These are phyloP conservation scores for Panthera leo DNA, from an alignment of 2,113 vertebrate species.

Conservation along the genomic window DNA sequence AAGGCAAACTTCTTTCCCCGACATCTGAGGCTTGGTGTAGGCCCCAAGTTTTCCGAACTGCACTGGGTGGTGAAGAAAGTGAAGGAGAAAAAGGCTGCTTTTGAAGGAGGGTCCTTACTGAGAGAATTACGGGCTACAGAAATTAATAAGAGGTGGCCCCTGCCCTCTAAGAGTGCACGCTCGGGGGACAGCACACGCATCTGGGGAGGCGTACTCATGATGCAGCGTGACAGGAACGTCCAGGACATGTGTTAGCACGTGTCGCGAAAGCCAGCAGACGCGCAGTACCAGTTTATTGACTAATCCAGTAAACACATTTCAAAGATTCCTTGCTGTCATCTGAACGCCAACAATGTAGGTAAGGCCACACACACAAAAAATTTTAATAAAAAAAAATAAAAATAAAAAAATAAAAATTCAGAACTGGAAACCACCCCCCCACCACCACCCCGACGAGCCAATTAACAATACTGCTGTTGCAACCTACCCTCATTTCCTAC, in stretches of 20 bases:
- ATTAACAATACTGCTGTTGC: neutral
- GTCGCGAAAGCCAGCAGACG: neutral
- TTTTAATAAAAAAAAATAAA: neutral
- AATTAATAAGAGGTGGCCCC: slow-evolving; percentile 1
- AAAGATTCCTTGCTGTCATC: neutral
- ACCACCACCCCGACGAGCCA: neutral
- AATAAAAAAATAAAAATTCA: neutral
- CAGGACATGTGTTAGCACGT: neutral
- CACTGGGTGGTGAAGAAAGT: slow-evolving; percentile 41
- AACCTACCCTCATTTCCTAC: neutral
- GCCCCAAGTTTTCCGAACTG: slow-evolving; percentile 68
- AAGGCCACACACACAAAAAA: neutral
- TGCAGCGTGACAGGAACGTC: neutral
- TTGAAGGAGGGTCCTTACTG: slow-evolving; percentile 21
- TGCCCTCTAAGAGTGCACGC: neutral
- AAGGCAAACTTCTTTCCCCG: slow-evolving; percentile 77
- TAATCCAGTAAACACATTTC: neutral
- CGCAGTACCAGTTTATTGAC: neutral
- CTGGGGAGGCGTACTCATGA: neutral
- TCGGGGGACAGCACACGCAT: neutral
- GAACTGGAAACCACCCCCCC: neutral
- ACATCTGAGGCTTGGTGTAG: slow-evolving; percentile 51
- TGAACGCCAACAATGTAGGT: neutral
- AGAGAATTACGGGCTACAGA: slow-evolving; percentile 23
- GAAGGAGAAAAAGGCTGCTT: slow-evolving; percentile 26